Evolutionary conservation across 2,888 invertebrate species (phyloP).

Genomic region (Cryptocephalus moraei): DNA sequence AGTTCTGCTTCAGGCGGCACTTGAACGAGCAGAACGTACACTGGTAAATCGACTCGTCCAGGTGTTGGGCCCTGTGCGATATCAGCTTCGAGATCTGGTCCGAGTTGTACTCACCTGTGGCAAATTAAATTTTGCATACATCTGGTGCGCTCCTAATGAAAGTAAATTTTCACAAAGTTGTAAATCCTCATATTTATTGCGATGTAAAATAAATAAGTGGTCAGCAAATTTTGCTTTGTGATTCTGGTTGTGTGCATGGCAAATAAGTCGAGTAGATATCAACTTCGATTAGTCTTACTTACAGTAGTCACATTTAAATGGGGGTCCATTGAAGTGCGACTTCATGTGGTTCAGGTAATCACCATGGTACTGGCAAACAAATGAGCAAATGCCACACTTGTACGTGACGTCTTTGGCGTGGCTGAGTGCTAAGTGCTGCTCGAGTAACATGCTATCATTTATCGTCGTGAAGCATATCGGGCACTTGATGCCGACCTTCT

Average conservation of each 20-base stretch:
- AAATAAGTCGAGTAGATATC: no score
- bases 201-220: no score
- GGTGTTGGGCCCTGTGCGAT: conserved; percentile 49
- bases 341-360: conserved; percentile 53
- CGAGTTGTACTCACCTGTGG: conserved; percentile 31
- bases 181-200: no score
- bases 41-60: conserved; percentile 39
- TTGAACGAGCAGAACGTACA: conserved; percentile 47
- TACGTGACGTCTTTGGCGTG: conserved; percentile 49
- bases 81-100: conserved; percentile 46
- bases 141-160: no score
- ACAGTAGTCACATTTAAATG: conserved; percentile 54
- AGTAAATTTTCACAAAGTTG: background rate
- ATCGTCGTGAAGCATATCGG: conserved; percentile 45
- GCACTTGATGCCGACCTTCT: conserved; percentile 37
- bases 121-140: conserved; percentile 5
- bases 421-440: conserved; percentile 45
- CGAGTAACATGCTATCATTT: conserved; percentile 40
- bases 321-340: conserved; percentile 49
- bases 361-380: conserved; percentile 51
- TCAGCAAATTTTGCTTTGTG: no score
- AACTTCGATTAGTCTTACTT: conserved; percentile 13
- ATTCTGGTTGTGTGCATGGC: no score
- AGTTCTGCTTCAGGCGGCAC: conserved; percentile 47
- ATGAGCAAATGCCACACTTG: conserved; percentile 52